phyloP scores from a whole-genome alignment of 2,113 vertebrate genomes.

The Mormoops blainvillei region DNA sequence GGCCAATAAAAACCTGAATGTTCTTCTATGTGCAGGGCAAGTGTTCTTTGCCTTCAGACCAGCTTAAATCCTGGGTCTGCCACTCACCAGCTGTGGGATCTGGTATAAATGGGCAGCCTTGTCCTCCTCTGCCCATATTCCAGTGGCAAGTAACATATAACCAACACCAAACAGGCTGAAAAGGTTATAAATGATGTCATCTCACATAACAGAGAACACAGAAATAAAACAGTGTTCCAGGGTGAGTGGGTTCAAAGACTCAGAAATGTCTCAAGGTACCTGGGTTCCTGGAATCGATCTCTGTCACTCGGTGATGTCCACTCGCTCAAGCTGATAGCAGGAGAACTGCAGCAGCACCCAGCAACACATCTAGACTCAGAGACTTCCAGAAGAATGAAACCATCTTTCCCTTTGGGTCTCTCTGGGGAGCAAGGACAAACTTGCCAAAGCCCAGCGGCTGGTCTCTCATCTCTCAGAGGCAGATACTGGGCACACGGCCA shows the following conservation, averaged over 20 bases:
- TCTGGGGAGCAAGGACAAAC: not conserved
- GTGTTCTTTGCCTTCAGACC: not conserved
- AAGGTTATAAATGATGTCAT: not conserved
- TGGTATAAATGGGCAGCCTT: not conserved
- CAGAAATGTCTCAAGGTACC: not conserved
- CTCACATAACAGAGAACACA: not conserved
- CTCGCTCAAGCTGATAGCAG: not conserved
- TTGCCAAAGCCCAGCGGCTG: not conserved
- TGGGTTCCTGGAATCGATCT: not conserved
- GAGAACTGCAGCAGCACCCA: not conserved
- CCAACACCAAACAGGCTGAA: not conserved
- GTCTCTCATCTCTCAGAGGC: not conserved
- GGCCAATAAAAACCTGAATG: not conserved
- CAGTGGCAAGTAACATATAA: not conserved
- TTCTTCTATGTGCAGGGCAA: not conserved
- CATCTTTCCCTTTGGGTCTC: not conserved
- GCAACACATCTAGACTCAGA: not conserved
- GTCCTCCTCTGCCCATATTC: not conserved
- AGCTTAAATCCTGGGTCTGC: not conserved
- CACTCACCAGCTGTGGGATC: not conserved
- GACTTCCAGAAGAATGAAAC: not conserved
- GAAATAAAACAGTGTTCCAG: not conserved
- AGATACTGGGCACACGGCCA: not conserved
- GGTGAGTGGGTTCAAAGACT: not conserved
- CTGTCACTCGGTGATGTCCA: not conserved